Base-by-base conservation (phyloP, 2,113 vertebrate species). In the Paraplagusia blochii region DNA sequence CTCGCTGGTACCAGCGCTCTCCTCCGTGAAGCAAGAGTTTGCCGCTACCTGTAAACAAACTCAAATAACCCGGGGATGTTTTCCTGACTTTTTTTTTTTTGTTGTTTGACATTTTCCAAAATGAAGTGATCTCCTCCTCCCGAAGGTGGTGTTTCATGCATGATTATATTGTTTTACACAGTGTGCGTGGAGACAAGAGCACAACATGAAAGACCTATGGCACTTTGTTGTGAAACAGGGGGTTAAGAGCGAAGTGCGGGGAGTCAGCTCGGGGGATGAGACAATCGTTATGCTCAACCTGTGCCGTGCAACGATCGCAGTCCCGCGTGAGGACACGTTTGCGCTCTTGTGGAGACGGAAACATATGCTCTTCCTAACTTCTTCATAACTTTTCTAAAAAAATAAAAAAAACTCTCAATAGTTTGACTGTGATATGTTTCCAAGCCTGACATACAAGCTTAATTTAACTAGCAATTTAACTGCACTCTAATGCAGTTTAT, bases 161-260 rank as follows among this genome's bases (percentile, higher is more conserved):
- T 84, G 83, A 88, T 89, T 84, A 84, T 85, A 84, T 86, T 87
- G 82, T 87, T 85, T 88, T 86, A 86, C 77, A 76, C 81, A 53
- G 48, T 66, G 77, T 87, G 76, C 76, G 82, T 79, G 70, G 72
- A 84, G 77, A 82, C 76, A 68, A 75, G 77, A 81, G 82, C 51
- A 57, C 55, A 76, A 82, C 87, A 87, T 88, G 84, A 89, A 89
- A 91, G 84, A 86, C 82, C 81, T 74, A 69, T 83, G 72, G 76
- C 77, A 80, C 85, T 88, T 73, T 81, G 78, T 80, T 79, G 78
- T 78, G 84, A 63, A 85, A 80, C 78, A 45, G 76, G 61, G 74
- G 78, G 70, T 84, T 87, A 70, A 72, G 76, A 79, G 81, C 83
- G 82, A 63, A 67, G 77, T 79, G 62, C 69, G 58, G 77, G 77